phyloP scores from a whole-genome alignment of 2,888 invertebrate species.

The Baronia brevicornis region DNA sequence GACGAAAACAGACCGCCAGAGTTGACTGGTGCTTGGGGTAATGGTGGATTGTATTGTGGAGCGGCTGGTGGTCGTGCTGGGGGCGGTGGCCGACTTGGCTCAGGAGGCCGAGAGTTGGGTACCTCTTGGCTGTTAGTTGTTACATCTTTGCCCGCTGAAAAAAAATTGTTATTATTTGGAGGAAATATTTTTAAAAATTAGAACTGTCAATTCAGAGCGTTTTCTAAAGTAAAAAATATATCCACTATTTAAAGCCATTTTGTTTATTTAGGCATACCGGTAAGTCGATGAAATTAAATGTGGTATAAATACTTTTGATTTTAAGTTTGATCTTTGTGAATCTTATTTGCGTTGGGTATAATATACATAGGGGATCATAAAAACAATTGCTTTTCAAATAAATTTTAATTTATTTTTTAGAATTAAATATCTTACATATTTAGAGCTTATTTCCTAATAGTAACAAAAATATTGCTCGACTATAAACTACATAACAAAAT shows the following conservation, averaged over 20 bases:
- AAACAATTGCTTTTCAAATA: conserved; percentile 25
- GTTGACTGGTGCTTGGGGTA: conserved; percentile 37
- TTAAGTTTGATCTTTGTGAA: too few species aligned
- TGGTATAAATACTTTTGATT: too few species aligned
- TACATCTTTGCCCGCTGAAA: conserved; percentile 49
- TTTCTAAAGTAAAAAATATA: too few species aligned
- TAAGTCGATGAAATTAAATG: too few species aligned
- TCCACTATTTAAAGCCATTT: too few species aligned
- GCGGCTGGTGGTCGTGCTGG: conserved; percentile 43
- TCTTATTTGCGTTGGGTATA: too few species aligned
- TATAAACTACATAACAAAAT: conserved; percentile 42
- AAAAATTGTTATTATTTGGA: conserved; percentile 7
- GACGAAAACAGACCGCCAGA: conserved; percentile 86
- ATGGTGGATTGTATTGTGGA: conserved; percentile 43
- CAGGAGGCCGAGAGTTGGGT: conserved; percentile 46
- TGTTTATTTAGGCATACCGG: too few species aligned
- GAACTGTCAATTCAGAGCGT: too few species aligned
- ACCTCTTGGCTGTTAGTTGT: conserved; percentile 40
- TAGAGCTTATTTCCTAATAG: conserved; percentile 48
- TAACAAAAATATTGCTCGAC: conserved; percentile 69
- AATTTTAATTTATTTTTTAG: conserved; percentile 62
- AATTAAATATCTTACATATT: conserved; percentile 55
- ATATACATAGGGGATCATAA: conserved; percentile 15
- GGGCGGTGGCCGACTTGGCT: conserved; percentile 50
- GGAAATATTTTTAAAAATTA: conserved; percentile 11